phyloP scores from a whole-genome alignment of 1,140 invertebrate species.

The Tetramorium alpestre region DNA sequence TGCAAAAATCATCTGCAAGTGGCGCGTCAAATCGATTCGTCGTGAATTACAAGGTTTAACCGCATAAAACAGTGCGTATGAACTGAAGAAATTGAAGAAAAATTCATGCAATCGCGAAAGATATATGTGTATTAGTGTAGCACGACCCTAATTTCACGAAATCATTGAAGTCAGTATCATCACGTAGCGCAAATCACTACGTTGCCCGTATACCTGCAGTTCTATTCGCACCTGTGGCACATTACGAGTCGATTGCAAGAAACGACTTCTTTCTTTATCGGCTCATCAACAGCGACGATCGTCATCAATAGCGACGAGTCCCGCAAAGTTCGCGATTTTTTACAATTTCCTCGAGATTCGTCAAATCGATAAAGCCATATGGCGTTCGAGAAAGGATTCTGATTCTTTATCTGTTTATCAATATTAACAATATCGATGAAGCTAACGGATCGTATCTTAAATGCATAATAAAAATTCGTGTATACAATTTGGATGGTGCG shows the following conservation, averaged over 20 bases:
- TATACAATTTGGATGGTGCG: not conserved
- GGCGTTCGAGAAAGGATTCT: not conserved
- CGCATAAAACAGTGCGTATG: not conserved
- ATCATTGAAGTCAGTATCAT: conserved; percentile 31
- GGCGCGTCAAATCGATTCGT: conserved; percentile 3
- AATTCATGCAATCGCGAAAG: not conserved
- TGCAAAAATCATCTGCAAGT: conserved; percentile 1
- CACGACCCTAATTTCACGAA: not conserved
- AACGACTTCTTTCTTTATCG: not conserved
- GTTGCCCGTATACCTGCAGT: not conserved
- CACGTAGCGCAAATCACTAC: not conserved
- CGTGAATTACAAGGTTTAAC: not conserved
- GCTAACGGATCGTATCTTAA: not conserved
- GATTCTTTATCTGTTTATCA: not conserved
- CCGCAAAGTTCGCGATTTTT: conserved; percentile 4
- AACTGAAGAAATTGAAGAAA: not conserved
- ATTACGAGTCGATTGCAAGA: conserved; percentile 23
- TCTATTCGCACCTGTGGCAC: not conserved
- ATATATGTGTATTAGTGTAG: not conserved
- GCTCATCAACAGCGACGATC: not conserved
- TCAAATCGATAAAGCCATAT: not conserved
- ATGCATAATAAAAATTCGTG: not conserved
- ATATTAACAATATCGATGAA: not conserved
- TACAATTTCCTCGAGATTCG: conserved; percentile 18
- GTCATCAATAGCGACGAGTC: not conserved